Base-by-base conservation (phyloP, 2,888 invertebrate species). In the Nemotelus nigrinus region DNA sequence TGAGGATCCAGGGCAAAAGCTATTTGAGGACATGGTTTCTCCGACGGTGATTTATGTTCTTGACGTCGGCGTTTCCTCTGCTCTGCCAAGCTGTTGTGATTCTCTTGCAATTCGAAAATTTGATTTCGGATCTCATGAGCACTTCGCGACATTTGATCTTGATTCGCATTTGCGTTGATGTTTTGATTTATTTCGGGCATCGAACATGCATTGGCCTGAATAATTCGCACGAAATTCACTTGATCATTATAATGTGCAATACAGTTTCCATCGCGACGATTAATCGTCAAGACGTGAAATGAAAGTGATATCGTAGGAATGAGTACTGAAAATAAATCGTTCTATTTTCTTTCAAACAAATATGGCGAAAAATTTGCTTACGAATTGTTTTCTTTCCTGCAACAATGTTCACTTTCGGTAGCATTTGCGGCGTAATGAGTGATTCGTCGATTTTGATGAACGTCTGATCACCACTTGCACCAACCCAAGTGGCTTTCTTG, bases 391-490 rank as follows among this genome's bases (percentile, higher is more conserved):
- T 92, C 84, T 91, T 93, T 85, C 96, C 96, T 7, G 97, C 96
- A 81, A 96, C 94, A 63, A 98, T 94, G 77, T 94, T 95, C 45
- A 97, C 94, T 82, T 94, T 93, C 65, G 94, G 92, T 78, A 98
- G 89, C 83, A 94, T 95, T 81, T 95, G 93, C 0, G 96, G 93
- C 86, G 97, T 97, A 80, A 98, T 95, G n/a, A 97, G 89, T 2
- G 94, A 93, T 86, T 98, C 97, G 81, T 97, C 96, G 76, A 97
- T 92, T 86, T 95, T 95, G 70, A 98, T 90, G 85, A 95, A 97
- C 1, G 98, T 99, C 87, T 96, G 96, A 88, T 99, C 98, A 0
- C 96, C 97, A n/a, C 96, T 95, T 3, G 98, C 97, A 1, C 95
- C 94, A 25, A 98, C 91, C 96, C 97, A 97, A 0, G 96, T 95